Percentiles rank a stretch among this genome's conserved stretches.
phyloP scores from a whole-genome alignment of 2,113 vertebrate species.

The Solea solea region DNA sequence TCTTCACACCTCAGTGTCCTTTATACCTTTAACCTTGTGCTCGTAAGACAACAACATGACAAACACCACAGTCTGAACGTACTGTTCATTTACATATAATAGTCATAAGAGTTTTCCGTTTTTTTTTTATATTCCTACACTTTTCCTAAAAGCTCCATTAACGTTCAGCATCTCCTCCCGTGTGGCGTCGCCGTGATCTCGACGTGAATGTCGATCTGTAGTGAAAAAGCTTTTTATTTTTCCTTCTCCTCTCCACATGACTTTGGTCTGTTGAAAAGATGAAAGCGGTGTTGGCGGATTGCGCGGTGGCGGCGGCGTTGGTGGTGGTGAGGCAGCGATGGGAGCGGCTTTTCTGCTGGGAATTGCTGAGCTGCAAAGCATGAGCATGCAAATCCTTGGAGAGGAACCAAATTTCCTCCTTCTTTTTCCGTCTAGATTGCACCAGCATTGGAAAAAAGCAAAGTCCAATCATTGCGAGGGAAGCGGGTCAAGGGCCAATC shows the following conservation, averaged over 20 bases:
- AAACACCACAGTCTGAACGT: too few relatives aligned
- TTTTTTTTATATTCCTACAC: neutral
- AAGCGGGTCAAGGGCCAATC: constrained; percentile 43
- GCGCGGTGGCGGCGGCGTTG: neutral
- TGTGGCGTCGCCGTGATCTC: neutral
- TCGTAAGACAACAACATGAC: too few relatives aligned
- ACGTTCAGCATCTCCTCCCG: neutral
- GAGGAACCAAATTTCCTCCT: constrained; percentile 15
- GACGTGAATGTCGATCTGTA: neutral
- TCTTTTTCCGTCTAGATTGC: constrained; percentile 12
- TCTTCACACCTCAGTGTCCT: too few relatives aligned
- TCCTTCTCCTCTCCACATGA: neutral
- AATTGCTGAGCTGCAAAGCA: constrained; percentile 1
- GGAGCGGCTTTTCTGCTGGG: constrained; percentile 3
- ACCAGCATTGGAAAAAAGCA: neutral
- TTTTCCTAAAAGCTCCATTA: neutral
- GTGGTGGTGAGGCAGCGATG: neutral
- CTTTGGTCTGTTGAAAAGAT: constrained; percentile 17
- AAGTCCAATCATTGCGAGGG: constrained; percentile 48
- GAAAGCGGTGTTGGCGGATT: constrained; percentile 6
- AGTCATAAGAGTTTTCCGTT: neutral
- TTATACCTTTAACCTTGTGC: too few relatives aligned
- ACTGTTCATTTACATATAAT: too few relatives aligned
- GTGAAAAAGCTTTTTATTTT: constrained; percentile 2
- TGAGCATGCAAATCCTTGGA: constrained; percentile 22